Conservation (phyloP, 2,888 invertebrate species). For the Eupsilia transversa region DNA sequence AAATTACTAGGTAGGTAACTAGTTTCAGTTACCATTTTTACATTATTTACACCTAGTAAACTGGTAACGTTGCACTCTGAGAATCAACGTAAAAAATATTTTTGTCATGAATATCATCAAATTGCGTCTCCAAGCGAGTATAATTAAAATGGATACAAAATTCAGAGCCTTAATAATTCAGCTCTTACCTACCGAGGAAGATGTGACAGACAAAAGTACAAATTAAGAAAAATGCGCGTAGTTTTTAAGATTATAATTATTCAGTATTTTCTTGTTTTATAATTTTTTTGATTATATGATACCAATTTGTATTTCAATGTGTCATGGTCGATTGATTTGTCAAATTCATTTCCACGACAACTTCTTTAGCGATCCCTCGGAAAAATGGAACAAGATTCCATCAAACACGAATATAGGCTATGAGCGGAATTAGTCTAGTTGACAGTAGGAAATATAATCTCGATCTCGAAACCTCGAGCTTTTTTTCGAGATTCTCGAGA, state of each 20-base stretch:
- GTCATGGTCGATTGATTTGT: neutral
- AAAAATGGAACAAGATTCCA: neutral
- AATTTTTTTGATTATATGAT: neutral
- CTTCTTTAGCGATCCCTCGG: neutral
- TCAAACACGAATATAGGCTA: neutral
- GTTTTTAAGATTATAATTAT: slow-evolving; percentile 10
- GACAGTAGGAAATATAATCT: neutral
- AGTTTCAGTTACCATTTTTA: neutral
- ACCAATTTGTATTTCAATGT: neutral
- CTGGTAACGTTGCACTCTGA: neutral
- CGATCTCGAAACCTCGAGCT: neutral
- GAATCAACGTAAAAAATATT: slow-evolving; percentile 28
- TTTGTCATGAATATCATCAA: slow-evolving; percentile 49
- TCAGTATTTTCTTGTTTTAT: neutral
- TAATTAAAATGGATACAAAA: slow-evolving; percentile 39
- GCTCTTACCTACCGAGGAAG: slow-evolving; percentile 19
- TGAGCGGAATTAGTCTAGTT: neutral
- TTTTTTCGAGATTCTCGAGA: neutral
- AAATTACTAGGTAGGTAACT: neutral
- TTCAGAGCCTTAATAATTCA: slow-evolving; percentile 35
- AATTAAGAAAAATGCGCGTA: slow-evolving; percentile 39
- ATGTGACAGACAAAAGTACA: slow-evolving; percentile 23
- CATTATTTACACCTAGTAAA: neutral
- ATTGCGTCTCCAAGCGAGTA: slow-evolving; percentile 31
- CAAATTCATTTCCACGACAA: neutral